Evolutionary conservation across 1,140 invertebrate genomes (phyloP).

Genomic region (Drosophila kanapiae): DNA sequence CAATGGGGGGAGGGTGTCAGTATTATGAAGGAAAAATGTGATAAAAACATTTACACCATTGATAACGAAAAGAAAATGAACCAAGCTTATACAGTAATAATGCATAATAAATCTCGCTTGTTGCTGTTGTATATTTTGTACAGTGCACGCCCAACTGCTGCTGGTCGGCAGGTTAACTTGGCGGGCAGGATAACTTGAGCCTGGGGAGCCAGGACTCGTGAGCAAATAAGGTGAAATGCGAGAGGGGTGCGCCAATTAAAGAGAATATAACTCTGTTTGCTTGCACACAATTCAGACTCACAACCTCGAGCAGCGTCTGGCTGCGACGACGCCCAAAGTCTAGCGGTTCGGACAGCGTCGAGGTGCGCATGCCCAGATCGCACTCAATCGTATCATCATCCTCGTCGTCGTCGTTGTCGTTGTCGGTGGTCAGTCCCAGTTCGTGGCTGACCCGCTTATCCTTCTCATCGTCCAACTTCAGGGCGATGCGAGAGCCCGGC

Average conservation of each 20-base stretch:
- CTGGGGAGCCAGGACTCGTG: conserved; percentile 40
- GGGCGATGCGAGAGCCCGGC: conserved; percentile 76
- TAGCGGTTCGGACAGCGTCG: conserved; percentile 85
- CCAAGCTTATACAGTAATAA: conserved; percentile 56
- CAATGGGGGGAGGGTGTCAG: not conserved
- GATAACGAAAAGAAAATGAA: conserved; percentile 57
- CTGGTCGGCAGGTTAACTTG: conserved; percentile 55
- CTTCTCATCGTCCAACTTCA: conserved; percentile 70
- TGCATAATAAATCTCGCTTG: conserved; percentile 39
- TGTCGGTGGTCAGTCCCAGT: conserved; percentile 15
- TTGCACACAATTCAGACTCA: conserved; percentile 71
- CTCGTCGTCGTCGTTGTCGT: conserved; percentile 43
- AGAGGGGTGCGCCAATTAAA: conserved; percentile 72
- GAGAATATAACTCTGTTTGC: conserved; percentile 39
- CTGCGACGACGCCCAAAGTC: conserved; percentile 82
- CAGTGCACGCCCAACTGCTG: conserved; percentile 60
- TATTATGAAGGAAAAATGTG: not conserved
- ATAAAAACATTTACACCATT: conserved; percentile 52
- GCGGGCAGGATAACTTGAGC: conserved; percentile 20
- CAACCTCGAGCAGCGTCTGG: conserved; percentile 73
- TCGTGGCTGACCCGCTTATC: conserved; percentile 41
- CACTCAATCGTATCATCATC: conserved; percentile 76
- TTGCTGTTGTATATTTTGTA: conserved; percentile 18
- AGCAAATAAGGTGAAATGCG: conserved; percentile 45
- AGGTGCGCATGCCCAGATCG: conserved; percentile 68